phyloP scores from a whole-genome alignment of 2,888 invertebrate species.

The Nomada fucata region DNA sequence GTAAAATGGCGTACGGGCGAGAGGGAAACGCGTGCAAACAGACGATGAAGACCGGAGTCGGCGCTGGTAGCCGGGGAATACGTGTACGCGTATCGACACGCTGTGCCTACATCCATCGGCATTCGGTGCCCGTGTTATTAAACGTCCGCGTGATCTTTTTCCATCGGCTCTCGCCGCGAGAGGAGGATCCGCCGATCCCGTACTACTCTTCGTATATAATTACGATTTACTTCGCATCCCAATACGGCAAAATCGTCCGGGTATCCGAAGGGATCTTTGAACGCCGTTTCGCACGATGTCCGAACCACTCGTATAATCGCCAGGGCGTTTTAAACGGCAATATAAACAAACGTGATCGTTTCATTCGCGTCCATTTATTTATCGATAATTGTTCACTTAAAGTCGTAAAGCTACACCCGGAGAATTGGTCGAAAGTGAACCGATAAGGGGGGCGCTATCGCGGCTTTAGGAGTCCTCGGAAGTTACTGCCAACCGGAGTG shows the following conservation, averaged over 20 bases:
- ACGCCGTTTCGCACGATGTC: constrained; percentile 52
- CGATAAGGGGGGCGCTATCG: constrained; percentile 9
- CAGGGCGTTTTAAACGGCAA: constrained; percentile 22
- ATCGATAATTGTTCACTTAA: constrained; percentile 31
- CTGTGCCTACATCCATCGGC: constrained; percentile 62
- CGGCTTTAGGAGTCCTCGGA: constrained; percentile 50
- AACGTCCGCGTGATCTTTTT: constrained; percentile 71
- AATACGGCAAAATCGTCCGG: constrained; percentile 62
- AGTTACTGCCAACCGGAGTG: neutral
- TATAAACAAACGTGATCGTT: constrained; percentile 38
- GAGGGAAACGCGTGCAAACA: neutral
- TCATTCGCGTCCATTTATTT: constrained; percentile 19
- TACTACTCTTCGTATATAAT: constrained; percentile 67
- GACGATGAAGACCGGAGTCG: neutral
- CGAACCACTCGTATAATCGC: constrained; percentile 35
- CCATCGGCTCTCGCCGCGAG: constrained; percentile 60
- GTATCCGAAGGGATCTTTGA: constrained; percentile 56
- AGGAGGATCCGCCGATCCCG: constrained; percentile 61
- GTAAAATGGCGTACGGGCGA: constrained; percentile 41
- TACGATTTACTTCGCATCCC: constrained; percentile 71
- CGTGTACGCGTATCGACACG: constrained; percentile 30
- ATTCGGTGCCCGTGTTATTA: constrained; percentile 71
- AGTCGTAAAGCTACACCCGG: neutral
- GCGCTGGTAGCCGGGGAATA: constrained; percentile 5
- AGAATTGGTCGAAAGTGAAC: neutral